Conservation (phyloP, 2,797 vertebrate genomes). For the Telmatherina bonti region DNA sequence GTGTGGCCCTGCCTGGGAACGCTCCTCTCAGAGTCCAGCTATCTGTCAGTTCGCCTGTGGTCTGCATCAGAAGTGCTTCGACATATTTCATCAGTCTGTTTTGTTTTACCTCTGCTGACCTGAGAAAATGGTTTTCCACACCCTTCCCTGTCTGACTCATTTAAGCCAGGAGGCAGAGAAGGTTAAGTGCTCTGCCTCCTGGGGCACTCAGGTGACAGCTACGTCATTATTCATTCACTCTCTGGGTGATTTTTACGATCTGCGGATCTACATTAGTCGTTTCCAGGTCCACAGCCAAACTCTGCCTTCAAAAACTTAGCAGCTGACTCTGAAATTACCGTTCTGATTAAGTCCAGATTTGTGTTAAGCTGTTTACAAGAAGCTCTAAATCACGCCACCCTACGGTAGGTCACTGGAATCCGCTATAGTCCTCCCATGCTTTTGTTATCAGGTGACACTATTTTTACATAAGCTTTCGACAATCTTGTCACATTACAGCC, state of each 20-base stretch:
- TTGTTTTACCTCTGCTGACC: slow-evolving; percentile 8
- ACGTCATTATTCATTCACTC: background rate
- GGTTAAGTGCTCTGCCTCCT: slow-evolving; percentile 7
- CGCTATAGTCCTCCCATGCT: background rate
- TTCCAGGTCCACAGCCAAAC: background rate
- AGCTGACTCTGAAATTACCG: background rate
- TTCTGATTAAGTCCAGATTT: background rate
- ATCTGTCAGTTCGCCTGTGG: slow-evolving; percentile 3
- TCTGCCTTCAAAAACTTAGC: background rate
- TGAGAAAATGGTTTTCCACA: background rate
- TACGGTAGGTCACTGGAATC: background rate
- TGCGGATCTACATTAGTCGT: slow-evolving; percentile 1
- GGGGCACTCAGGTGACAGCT: background rate
- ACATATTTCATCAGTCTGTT: slow-evolving; percentile 6
- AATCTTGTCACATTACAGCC: background rate
- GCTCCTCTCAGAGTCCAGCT: background rate
- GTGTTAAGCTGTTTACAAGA: too few species aligned
- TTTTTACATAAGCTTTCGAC: background rate
- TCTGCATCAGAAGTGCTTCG: slow-evolving; percentile 2
- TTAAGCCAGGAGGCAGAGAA: background rate
- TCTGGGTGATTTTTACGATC: slow-evolving; percentile 3
- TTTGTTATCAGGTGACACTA: background rate
- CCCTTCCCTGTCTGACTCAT: background rate
- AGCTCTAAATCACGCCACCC: background rate
- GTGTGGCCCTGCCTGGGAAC: slow-evolving; percentile 23